phyloP scores from a whole-genome alignment of 2,113 vertebrate species.

The Pogonocichla stellata region DNA sequence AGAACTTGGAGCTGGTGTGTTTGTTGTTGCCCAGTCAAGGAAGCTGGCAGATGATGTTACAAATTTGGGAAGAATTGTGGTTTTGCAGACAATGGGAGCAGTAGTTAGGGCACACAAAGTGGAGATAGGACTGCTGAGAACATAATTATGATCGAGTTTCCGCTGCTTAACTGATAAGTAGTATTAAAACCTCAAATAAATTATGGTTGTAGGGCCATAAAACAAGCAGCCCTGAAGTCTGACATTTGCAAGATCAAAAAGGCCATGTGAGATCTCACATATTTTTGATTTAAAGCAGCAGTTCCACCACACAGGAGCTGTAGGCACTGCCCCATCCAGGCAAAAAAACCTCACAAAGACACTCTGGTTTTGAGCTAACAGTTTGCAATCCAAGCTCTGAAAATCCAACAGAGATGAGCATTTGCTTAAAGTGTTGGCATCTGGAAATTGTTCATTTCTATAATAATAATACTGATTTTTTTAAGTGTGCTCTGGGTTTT shows the following conservation, averaged over 20 bases:
- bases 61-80: conserved; percentile 20
- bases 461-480: background rate
- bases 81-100: conserved; percentile 24
- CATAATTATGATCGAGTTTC: background rate
- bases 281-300: background rate
- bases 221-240: background rate
- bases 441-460: background rate
- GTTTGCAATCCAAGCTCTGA: background rate
- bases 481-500: background rate
- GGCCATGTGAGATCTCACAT: background rate
- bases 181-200: conserved; percentile 18
- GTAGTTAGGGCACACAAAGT: background rate
- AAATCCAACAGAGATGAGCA: background rate
- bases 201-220: background rate
- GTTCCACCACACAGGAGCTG: background rate
- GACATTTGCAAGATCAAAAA: conserved; percentile 8
- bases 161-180: background rate
- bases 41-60: conserved; percentile 43
- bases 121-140: background rate
- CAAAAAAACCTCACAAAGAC: background rate
- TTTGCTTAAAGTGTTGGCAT: background rate
- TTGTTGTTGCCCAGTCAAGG: background rate
- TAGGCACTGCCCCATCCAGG: background rate
- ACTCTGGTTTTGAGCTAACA: background rate
- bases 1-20: accelerated